A percentile compares a stretch with the other conserved stretches of the same genome.
Evolutionary conservation across 2,797 vertebrate species (phyloP).

Genomic region (Hydrolagus colliei): DNA sequence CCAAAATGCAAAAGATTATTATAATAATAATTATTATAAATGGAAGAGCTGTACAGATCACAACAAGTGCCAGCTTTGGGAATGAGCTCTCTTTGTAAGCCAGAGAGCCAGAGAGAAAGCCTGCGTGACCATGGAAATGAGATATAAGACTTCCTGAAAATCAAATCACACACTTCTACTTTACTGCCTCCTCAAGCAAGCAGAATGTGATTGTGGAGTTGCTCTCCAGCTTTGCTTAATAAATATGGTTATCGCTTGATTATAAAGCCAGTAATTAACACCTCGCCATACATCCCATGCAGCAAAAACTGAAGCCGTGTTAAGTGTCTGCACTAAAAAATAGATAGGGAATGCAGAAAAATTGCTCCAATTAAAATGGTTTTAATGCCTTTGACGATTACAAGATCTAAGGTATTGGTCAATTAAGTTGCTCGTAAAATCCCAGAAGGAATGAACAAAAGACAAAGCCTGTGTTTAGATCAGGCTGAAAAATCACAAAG

Average conservation of each 20-base stretch:
- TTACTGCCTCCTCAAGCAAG: background rate
- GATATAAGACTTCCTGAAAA: background rate
- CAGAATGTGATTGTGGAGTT: constrained; percentile 15
- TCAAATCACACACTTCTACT: too few relatives aligned
- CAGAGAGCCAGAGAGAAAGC: background rate
- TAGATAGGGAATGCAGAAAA: background rate
- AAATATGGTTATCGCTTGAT: constrained; percentile 19
- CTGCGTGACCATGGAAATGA: background rate
- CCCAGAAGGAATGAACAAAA: background rate
- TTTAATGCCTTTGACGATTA: background rate
- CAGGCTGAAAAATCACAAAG: background rate
- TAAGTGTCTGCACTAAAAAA: background rate
- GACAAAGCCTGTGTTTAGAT: background rate
- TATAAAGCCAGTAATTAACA: constrained; percentile 9
- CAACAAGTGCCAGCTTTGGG: too few relatives aligned
- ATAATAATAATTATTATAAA: too few relatives aligned
- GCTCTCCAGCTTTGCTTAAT: background rate
- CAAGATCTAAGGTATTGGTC: background rate
- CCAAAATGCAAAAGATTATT: too few relatives aligned
- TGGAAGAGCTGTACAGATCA: too few relatives aligned
- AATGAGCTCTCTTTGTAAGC: background rate
- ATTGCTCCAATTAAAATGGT: background rate
- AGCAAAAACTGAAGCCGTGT: constrained; percentile 14
- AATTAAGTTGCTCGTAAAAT: background rate
- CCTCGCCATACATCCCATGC: background rate